Percentiles rank a stretch among this genome's conserved stretches.
phyloP scores from a whole-genome alignment of 2,797 vertebrate genomes.

The Myotis vivesi region DNA sequence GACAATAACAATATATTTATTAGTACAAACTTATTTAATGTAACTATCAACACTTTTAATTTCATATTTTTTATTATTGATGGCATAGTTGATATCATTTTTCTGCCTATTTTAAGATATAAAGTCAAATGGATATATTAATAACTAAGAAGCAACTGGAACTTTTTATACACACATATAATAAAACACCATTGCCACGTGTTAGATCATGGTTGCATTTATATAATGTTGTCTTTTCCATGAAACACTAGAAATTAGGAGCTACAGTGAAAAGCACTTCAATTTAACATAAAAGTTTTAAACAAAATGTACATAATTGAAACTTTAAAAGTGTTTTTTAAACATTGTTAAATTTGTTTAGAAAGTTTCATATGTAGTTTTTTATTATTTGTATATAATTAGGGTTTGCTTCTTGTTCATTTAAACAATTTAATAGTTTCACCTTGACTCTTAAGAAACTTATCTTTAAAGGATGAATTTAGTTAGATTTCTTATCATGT shows the following conservation, averaged over 20 bases:
- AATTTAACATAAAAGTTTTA: not conserved
- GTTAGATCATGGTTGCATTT: not conserved
- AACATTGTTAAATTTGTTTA: not conserved
- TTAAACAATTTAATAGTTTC: slow-evolving; percentile 3
- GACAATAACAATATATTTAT: slow-evolving; percentile 49
- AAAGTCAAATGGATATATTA: not conserved
- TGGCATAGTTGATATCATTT: not conserved
- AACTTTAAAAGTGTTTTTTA: not conserved
- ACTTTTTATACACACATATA: not conserved
- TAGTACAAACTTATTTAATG: slow-evolving; percentile 3
- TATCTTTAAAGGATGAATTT: not conserved
- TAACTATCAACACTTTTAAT: not conserved
- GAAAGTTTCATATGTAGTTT: slow-evolving; percentile 33
- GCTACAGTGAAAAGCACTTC: not conserved
- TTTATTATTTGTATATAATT: slow-evolving; percentile 6
- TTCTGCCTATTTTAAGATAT: slow-evolving; percentile 14
- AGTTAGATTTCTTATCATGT: slow-evolving; percentile 44
- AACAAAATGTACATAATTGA: not conserved
- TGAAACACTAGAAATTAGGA: not conserved
- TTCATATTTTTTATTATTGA: slow-evolving; percentile 15
- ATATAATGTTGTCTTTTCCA: slow-evolving; percentile 9
- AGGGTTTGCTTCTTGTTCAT: not conserved
- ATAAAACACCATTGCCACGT: slow-evolving; percentile 31
- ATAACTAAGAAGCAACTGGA: slow-evolving; percentile 44
- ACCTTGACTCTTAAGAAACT: not conserved